Evolutionary conservation across 1,140 invertebrate species (phyloP), one percentile per base, ranked within the genome.

Genomic region (Holcopasites calliopsidis): DNA sequence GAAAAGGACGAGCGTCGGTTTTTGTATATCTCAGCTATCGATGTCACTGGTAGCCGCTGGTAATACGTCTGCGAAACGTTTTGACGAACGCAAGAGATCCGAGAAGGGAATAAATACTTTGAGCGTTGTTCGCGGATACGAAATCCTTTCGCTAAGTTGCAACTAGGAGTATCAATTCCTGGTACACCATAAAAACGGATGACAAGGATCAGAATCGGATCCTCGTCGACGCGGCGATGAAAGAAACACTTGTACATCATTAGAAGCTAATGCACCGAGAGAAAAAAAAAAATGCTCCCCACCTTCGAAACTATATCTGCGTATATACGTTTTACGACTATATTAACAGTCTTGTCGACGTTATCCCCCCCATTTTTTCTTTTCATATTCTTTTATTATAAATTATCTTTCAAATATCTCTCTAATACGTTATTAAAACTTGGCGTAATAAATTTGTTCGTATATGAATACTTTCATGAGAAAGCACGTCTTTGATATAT

Each of bases 401-500:
- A 50, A 64, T 50, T 44, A 50, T 57, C 55, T n/a, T 26, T 28
- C 61, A 66, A 74, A 74, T 74, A 74, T 66, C 40, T 44, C 38
- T 55, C 61, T 74, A 66, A 66, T 66, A 74, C 62, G 71, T 74
- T 66, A 66, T 74, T 74, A 57, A 74, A 74, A 74, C 71, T 74
- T 74, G 49, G 38, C 71, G 18, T 66, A 74, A 74, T 74, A 74
- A 66, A 74, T 54, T 66, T 66, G 35, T 40, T 40, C 44, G 28
- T 75, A 58, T 52, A 64, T 47, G 71, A 70, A 80, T 81, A 81
- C 79, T 81, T 81, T 81, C 79, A 80, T 49, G 79, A 50, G 78
- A 68, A 80, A 76, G 66, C 76, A 70, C 62, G 64, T 76, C 52
- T 62, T 72, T 80, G 38, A 68, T n/a, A n/a, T n/a, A n/a, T n/a